Conservation (phyloP, 2,888 invertebrate genomes). For the Dendrolimus houi region DNA sequence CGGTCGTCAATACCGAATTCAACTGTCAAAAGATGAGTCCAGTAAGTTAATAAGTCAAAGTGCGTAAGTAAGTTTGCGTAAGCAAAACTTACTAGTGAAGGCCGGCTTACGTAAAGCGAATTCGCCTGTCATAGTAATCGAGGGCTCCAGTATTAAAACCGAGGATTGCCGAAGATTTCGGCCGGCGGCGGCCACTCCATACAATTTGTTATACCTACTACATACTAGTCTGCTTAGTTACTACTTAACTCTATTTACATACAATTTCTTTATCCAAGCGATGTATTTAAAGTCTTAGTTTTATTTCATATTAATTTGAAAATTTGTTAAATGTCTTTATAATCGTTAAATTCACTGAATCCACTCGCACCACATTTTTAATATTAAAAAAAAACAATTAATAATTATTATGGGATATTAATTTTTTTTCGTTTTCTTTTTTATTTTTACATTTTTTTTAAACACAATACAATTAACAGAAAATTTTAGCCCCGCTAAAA, state of each 20-base stretch:
- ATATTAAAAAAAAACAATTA: slow-evolving; percentile 19
- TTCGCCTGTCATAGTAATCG: too few relatives aligned
- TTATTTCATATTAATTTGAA: slow-evolving; percentile 69
- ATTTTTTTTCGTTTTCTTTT: slow-evolving; percentile 31
- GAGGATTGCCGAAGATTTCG: slow-evolving; percentile 2
- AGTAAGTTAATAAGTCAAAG: too few relatives aligned
- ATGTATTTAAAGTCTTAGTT: slow-evolving; percentile 68
- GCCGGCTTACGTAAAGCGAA: too few relatives aligned
- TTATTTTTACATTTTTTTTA: slow-evolving; percentile 21
- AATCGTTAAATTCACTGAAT: slow-evolving; percentile 58
- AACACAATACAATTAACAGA: slow-evolving; percentile 62
- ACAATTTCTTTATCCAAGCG: slow-evolving; percentile 67
- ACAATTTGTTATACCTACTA: slow-evolving; percentile 76
- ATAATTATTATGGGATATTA: slow-evolving; percentile 14
- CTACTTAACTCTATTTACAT: slow-evolving; percentile 72
- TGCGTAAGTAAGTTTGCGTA: too few relatives aligned
- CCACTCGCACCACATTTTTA: slow-evolving; percentile 63
- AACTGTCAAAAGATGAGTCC: too few relatives aligned
- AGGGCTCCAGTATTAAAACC: too few relatives aligned
- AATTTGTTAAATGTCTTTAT: slow-evolving; percentile 75
- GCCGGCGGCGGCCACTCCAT: slow-evolving; percentile 37
- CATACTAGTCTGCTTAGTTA: slow-evolving; percentile 64
- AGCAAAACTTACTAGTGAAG: too few relatives aligned
- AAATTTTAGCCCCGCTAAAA: slow-evolving; percentile 55
- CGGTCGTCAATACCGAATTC: too few relatives aligned